Conservation (phyloP, 2,888 invertebrate genomes). For the Macrophya alboannulata region DNA sequence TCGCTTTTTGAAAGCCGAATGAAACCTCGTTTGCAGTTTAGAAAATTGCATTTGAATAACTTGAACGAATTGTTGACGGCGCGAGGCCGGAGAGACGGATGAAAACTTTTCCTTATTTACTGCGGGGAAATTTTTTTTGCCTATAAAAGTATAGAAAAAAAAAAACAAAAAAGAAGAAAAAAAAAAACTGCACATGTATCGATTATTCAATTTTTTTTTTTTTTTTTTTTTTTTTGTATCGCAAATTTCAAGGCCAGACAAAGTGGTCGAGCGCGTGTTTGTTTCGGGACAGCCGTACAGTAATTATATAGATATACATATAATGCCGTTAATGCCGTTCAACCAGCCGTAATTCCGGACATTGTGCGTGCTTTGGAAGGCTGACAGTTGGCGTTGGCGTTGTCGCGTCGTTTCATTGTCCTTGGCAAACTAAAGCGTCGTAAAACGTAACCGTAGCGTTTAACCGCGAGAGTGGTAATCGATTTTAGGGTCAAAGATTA, state of each 20-base stretch:
- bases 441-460: slow-evolving; percentile 8
- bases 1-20: slow-evolving; percentile 14
- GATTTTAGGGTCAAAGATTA: slow-evolving; percentile 24
- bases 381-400: slow-evolving; percentile 35
- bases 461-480: slow-evolving; percentile 18
- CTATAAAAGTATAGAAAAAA: background rate
- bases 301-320: slow-evolving; percentile 37
- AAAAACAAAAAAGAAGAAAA: background rate
- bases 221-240: too few relatives aligned
- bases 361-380: slow-evolving; percentile 66
- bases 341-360: slow-evolving; percentile 73
- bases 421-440: slow-evolving; percentile 20
- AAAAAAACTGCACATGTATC: background rate
- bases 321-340: slow-evolving; percentile 70
- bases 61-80: slow-evolving; percentile 35
- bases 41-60: slow-evolving; percentile 49
- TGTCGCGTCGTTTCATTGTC: slow-evolving; percentile 48
- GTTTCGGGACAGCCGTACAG: background rate
- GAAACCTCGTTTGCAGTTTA: slow-evolving; percentile 6
- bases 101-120: background rate
- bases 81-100: slow-evolving; percentile 8
- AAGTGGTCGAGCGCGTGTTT: background rate
- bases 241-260: background rate
- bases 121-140: background rate
- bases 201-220: background rate